Evolutionary conservation across 2,797 vertebrate genomes (phyloP).

Genomic region (Myotis planiceps): DNA sequence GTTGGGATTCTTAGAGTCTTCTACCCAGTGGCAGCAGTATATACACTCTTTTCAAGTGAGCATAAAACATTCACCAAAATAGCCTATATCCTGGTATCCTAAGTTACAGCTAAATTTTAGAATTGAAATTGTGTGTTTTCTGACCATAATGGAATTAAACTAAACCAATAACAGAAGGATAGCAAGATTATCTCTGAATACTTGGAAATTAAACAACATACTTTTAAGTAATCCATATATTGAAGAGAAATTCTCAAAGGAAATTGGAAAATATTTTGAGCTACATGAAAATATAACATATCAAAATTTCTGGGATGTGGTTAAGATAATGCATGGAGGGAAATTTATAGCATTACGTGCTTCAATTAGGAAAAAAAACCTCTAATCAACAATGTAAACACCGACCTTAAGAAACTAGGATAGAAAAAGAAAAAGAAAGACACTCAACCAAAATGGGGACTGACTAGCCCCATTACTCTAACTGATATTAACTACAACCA

Average conservation of each 20-base stretch:
- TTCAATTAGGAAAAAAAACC: not conserved
- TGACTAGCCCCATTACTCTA: not conserved
- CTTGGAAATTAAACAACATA: conserved; percentile 32
- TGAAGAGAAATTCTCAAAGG: conserved; percentile 33
- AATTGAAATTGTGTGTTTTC: conserved; percentile 52
- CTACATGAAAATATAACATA: conserved; percentile 23
- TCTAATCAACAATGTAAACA: not conserved
- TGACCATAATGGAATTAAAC: conserved; percentile 44
- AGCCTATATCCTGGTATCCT: not conserved
- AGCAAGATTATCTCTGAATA: conserved; percentile 28
- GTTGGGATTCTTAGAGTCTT: not conserved
- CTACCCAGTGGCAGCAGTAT: not conserved
- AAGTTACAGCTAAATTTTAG: not conserved
- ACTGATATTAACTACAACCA: not conserved
- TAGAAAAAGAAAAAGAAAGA: not conserved
- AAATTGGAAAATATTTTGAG: conserved; percentile 37
- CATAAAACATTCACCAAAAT: not conserved
- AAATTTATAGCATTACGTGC: not conserved
- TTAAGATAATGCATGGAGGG: not conserved
- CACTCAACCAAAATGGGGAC: not conserved
- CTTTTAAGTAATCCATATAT: conserved; percentile 29
- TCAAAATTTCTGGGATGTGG: not conserved
- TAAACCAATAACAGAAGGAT: conserved; percentile 14
- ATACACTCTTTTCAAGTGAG: not conserved
- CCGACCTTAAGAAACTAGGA: not conserved